Evolutionary conservation across 2,888 invertebrate genomes (phyloP), one percentile per base, ranked within the genome.

Genomic region (Philaethria dido): DNA sequence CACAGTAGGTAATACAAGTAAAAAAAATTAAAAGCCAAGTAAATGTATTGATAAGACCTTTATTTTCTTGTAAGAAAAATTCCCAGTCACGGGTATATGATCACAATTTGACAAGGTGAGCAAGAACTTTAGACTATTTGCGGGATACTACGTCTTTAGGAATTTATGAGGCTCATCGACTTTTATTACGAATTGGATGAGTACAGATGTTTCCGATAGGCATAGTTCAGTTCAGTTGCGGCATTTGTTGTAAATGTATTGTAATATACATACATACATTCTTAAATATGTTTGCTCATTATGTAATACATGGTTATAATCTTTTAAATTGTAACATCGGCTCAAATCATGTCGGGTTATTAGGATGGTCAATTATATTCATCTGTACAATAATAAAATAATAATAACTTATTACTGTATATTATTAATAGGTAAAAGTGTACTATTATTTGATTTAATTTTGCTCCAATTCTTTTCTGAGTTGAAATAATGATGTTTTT

Each of bases 121-220:
- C 77, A 74, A 74, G 69, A 79, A 68, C 78, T 45, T 60, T 18
- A 45, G 29, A 60, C 60, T 60, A 60, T 81, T 80, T 78, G 57
- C 22, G 80, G 81, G 81, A 80, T 76, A 80, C 80, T 81, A 80
- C 80, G 77, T 81, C 80, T 79, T 75, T 72, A 77, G 72, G 79
- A 86, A 87, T 88, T 88, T 88, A 88, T 86, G 84, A 81, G 78
- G 72, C 75, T 83, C 79, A 87, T 88, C 83, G 78, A 80, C 78
- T 87, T 89, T 88, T 88, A 89, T 88, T 88, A 86, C 85, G 86
- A 82, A 88, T 88, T 87, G 87, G 82, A 81, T 80, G 82, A 85
- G 83, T 78, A 84, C 87, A 89, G 87, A 88, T 88, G 86, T 86
- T 83, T 57, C 80, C 75, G 73, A 78, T 82, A 29, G 60, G 18